These are phyloP conservation scores for Aspidiotus rigidus DNA, from an alignment of 2,888 invertebrate species.

Conservation along the genomic window DNA sequence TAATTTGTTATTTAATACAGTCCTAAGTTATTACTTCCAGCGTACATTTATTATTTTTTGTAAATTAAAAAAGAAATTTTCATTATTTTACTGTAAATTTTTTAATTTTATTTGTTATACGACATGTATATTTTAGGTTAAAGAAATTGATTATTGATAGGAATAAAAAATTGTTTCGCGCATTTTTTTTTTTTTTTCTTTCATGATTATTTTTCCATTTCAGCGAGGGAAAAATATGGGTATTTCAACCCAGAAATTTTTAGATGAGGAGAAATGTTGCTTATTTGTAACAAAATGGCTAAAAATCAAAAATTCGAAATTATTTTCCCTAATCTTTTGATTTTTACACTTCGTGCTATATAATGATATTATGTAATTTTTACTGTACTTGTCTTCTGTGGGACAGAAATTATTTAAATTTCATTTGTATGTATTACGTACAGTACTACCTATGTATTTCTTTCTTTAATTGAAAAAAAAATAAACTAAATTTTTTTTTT, in stretches of 20 bases:
- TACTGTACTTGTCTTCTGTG: no score
- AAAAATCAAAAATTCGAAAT: conserved; percentile 2
- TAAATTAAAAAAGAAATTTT: neutral
- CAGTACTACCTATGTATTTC: no score
- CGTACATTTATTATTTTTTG: neutral
- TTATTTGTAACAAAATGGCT: neutral
- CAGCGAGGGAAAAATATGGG: neutral
- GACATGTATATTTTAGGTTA: conserved; percentile 1
- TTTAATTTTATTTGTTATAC: neutral
- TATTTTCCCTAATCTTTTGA: neutral
- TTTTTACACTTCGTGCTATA: neutral
- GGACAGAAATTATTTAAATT: no score
- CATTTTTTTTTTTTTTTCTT: neutral
- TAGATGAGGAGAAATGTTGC: neutral
- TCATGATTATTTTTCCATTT: neutral
- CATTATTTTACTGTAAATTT: conserved; percentile 2
- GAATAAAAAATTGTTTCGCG: neutral
- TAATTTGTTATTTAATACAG: no score
- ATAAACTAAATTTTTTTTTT: no score
- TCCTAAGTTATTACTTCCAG: no score
- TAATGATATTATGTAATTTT: no score
- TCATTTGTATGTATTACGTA: no score
- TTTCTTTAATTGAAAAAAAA: no score
- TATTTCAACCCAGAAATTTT: neutral
- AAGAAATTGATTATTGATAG: neutral